phyloP scores from a whole-genome alignment of 2,797 vertebrate genomes.

The Cossypha dichroa region DNA sequence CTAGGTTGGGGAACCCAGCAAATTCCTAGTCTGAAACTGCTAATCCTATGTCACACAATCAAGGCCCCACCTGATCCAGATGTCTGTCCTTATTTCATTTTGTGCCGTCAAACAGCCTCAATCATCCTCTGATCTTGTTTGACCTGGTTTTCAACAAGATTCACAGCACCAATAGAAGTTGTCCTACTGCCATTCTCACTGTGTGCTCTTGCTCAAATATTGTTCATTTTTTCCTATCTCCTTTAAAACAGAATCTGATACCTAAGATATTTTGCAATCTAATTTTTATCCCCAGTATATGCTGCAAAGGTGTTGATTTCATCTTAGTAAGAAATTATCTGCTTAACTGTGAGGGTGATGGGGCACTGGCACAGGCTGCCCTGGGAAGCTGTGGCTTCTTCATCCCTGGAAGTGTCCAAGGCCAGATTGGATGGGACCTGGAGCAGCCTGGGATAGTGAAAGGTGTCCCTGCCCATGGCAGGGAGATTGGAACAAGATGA shows the following conservation, averaged over 20 bases:
- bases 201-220: neutral
- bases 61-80: neutral
- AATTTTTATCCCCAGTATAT: neutral
- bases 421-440: neutral
- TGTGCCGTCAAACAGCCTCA: neutral
- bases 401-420: neutral
- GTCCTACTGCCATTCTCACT: neutral
- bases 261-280: neutral
- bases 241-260: neutral
- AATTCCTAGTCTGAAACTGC: neutral
- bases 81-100: neutral
- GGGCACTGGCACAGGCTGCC: neutral
- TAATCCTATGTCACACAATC: fast-evolving
- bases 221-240: neutral
- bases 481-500: neutral
- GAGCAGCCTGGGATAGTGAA: neutral
- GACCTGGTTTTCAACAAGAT: neutral
- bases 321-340: neutral
- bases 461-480: neutral
- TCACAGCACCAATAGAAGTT: neutral
- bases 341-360: neutral
- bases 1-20: neutral
- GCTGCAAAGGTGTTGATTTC: neutral
- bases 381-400: neutral
- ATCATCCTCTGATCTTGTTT: neutral